Evolutionary conservation across 2,888 invertebrate genomes (phyloP), one percentile per base, ranked within the genome.

Genomic region (Trachelus troglodyta): DNA sequence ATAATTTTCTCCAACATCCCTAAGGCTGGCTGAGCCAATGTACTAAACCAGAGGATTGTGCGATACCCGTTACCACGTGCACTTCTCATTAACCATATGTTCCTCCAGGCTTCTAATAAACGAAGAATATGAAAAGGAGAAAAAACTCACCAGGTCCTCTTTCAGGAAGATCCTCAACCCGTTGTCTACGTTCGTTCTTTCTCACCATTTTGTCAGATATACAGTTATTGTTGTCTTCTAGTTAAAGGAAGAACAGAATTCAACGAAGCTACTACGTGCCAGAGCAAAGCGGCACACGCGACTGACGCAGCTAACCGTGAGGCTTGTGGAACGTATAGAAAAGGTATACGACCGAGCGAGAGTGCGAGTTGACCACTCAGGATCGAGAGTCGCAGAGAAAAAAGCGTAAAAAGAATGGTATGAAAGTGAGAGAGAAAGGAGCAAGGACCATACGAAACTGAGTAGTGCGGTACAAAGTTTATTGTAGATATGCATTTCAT

Each of bases 121-220:
- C 15, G 40, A 56, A 1, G 1, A 56, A 56, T 56, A 56, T 69
- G 11, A 12, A 37, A 23, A 11, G 2, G 34, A 3, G 69, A 40
- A 76, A 77, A 75, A 75, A 91, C 93, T 93, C 92, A 94, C 94
- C 93, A 83, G 93, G 92, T 84, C 93, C 93, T 80, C 92, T 89
- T 84, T 93, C 93, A 12, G 93, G 93, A 69, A 93, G 87, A 69
- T 90, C 90, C 81, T 91, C 89, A 76, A 85, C 87, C 37, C 86
- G 82, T 77, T 90, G 88, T 78, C 86, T 88, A 69, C 76, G 85
- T 83, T 87, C 89, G 80, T 91, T 92, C 85, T 88, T 93, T 75
- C 92, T 92, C 81, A 91, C 92, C 93, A 93, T 93, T 15, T 56
- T 56, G 2, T 4, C 56, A 56, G 6, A 56, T 56, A 15, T 56